phyloP scores from a whole-genome alignment of 1,140 invertebrate genomes.

The Aporrectodea caliginosa region DNA sequence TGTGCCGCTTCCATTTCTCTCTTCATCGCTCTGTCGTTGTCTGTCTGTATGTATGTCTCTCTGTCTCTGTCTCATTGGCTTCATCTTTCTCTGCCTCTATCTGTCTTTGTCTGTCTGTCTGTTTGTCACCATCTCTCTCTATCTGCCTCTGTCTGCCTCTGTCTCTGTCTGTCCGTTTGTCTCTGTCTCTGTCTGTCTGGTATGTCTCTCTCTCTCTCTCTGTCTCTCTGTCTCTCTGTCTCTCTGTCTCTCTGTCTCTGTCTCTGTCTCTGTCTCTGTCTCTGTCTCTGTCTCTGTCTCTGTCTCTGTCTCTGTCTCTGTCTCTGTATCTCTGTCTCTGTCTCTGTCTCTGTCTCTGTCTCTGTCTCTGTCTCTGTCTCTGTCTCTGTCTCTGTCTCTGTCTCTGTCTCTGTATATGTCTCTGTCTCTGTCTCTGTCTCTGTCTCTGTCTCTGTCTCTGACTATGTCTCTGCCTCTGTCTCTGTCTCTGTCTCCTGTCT shows the following conservation, averaged over 20 bases:
- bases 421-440: not conserved
- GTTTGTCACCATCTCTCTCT: too few relatives aligned
- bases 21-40: too few relatives aligned
- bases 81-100: not conserved
- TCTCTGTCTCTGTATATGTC: not conserved
- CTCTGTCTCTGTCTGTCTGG: not conserved
- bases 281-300: not conserved
- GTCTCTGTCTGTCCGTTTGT: not conserved
- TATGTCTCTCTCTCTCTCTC: not conserved
- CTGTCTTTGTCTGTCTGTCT: not conserved
- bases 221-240: not conserved
- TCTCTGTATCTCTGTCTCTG: not conserved
- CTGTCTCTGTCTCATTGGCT: not conserved
- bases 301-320: not conserved
- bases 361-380: not conserved
- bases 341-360: not conserved
- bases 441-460: not conserved
- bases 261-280: not conserved
- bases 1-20: too few relatives aligned
- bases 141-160: not conserved
- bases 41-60: not conserved
- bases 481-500: not conserved
- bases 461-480: not conserved
- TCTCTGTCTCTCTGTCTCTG: not conserved
- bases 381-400: not conserved